Conservation (phyloP, 1,140 invertebrate species). For the Zaprionus capensis region DNA sequence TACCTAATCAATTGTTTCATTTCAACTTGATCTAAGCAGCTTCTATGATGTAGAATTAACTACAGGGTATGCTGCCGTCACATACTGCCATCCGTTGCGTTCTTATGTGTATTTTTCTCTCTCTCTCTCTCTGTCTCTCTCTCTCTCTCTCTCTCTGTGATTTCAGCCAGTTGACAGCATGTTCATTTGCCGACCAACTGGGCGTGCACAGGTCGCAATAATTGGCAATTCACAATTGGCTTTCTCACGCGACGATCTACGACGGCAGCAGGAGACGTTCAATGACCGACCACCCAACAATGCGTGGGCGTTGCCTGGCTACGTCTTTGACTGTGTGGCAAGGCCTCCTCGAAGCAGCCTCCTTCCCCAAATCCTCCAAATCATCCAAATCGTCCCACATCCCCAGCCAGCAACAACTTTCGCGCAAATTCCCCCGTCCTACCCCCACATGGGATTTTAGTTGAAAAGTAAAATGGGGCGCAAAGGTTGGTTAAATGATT, state of each 20-base stretch:
- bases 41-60: too few species aligned
- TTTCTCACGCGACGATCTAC: slow-evolving; percentile 49
- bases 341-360: background rate
- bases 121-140: background rate
- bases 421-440: slow-evolving; percentile 5
- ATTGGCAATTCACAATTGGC: slow-evolving; percentile 58
- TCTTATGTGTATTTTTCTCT: background rate
- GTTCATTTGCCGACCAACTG: slow-evolving; percentile 59
- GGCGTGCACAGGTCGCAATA: slow-evolving; percentile 73
- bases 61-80: background rate
- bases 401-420: slow-evolving; percentile 19
- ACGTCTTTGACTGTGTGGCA: background rate
- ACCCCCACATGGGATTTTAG: slow-evolving; percentile 16
- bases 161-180: slow-evolving; percentile 42
- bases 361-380: background rate
- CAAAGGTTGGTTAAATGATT: slow-evolving; percentile 82
- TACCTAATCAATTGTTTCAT: too few species aligned
- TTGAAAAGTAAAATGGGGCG: slow-evolving; percentile 77
- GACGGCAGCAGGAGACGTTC: slow-evolving; percentile 22
- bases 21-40: too few species aligned
- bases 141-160: background rate
- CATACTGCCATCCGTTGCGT: background rate
- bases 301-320: slow-evolving; percentile 25
- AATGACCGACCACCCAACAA: slow-evolving; percentile 39
- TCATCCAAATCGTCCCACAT: background rate